Conservation (phyloP, 2,888 invertebrate genomes). For the Lottia gigantea region DNA sequence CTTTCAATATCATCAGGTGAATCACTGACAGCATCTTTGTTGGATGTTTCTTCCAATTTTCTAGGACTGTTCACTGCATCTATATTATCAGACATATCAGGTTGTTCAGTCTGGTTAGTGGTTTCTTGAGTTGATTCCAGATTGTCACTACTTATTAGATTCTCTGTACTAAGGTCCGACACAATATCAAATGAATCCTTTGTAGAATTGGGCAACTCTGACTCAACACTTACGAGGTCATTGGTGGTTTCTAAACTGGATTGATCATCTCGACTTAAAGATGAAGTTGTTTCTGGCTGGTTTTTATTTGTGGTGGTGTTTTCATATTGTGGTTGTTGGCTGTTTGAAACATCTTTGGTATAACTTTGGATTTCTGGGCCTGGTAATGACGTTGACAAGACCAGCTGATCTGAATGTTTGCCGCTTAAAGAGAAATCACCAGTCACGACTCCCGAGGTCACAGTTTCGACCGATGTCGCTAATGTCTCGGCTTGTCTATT, state of each 20-base stretch:
- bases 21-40: background rate
- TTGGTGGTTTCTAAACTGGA: too few species aligned
- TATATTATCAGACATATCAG: background rate
- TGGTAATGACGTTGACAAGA: background rate
- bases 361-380: background rate
- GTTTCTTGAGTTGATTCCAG: background rate
- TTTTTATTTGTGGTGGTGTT: too few species aligned
- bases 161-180: background rate
- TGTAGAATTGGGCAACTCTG: too few species aligned
- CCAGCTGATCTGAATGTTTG: background rate
- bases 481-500: background rate
- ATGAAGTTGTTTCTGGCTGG: too few species aligned
- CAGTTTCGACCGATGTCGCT: background rate
- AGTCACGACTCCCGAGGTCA: background rate
- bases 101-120: background rate
- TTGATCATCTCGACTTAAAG: too few species aligned
- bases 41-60: background rate
- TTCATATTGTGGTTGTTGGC: background rate
- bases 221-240: too few species aligned
- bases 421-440: conserved; percentile 4
- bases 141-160: background rate
- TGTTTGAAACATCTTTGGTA: background rate
- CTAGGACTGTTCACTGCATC: background rate
- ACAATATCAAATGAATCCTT: background rate
- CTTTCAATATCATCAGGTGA: background rate